Base-by-base conservation (phyloP, 2,797 vertebrate genomes). In the Sparus aurata region DNA sequence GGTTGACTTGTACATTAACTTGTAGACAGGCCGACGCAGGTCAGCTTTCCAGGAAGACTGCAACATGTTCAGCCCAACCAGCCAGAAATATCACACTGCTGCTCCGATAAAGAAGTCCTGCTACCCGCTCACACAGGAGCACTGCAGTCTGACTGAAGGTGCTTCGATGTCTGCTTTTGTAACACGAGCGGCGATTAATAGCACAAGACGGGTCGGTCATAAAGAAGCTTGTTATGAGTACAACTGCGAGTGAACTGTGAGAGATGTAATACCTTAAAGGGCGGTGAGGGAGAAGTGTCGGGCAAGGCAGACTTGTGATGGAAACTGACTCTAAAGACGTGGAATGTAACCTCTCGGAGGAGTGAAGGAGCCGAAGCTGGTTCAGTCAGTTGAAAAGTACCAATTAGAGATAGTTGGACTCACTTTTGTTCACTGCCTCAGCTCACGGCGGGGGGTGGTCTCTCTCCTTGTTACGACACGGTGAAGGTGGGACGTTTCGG, bases 11-110 rank as follows among this genome's bases (percentile, higher is more conserved):
- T 82, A 88, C 78, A 81, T 80, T 91, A 88, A 90, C 83, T 84
- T 84, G 86, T 62, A 83, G 79, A 77, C 60, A 68, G 73, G 73
- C 65, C 1, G 41, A 85, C 81, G 54, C 77, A 72, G 88, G 86
- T 92, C 88, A 90, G 79, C 72, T 80, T 79, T 86, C 64, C 75
- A 86, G 82, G 64, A 83, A 85, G 82, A 85, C 54, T 15, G 58
- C 87, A 90, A 89, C 87, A 89, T 92, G 89, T 88, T 91, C 83
- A 73, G 74, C 74, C 74, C 55, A 80, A 85, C 73, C 65, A 86
- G 82, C 83, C 85, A 89, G 75, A 87, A 85, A 86, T 78, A 75
- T 54, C 77, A 75, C 27, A 60, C 83, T 84, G 80, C 76, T 82
- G 22, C 73, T 84, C 45, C 8, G 27, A 52, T 53, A 18, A 66